Conservation (phyloP, 35 echinoderm and acorn worm species). For the Diadema setosum region DNA sequence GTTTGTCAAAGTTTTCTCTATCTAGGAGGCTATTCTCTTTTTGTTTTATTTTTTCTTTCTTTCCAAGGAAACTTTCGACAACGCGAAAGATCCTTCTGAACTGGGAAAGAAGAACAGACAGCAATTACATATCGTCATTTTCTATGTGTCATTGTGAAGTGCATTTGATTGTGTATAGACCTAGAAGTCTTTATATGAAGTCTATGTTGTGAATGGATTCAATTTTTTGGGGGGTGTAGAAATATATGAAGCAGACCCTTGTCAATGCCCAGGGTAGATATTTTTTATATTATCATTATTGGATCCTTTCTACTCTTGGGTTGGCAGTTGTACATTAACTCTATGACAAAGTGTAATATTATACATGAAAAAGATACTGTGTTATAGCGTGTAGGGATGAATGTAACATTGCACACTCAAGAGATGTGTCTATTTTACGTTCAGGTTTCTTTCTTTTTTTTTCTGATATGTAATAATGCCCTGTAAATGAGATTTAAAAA, state of each 20-base stretch:
- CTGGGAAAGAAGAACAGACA: too few species aligned
- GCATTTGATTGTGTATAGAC: slow-evolving; percentile 22
- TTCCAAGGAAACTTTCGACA: too few species aligned
- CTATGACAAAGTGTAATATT: slow-evolving; percentile 19
- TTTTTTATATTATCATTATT: background rate
- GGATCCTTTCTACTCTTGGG: background rate
- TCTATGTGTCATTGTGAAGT: slow-evolving; percentile 15
- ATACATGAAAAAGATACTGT: slow-evolving; percentile 1
- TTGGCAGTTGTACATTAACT: slow-evolving; percentile 17
- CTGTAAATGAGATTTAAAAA: slow-evolving; percentile 31
- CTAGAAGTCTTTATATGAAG: background rate
- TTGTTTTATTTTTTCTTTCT: too few species aligned
- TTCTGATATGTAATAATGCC: slow-evolving; percentile 35
- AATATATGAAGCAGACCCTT: background rate
- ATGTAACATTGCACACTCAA: slow-evolving; percentile 1
- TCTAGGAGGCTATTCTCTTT: too few species aligned
- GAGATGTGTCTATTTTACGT: slow-evolving; percentile 24
- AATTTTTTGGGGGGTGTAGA: background rate
- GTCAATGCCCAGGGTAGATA: background rate
- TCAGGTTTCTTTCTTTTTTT: slow-evolving; percentile 22
- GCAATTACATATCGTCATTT: too few species aligned
- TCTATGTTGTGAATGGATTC: slow-evolving; percentile 15
- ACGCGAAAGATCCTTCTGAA: too few species aligned
- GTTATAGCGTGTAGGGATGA: slow-evolving; percentile 8
- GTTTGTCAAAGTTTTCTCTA: too few species aligned